A percentile compares a stretch with the other conserved stretches of the same genome.
Conservation (phyloP, 1,140 invertebrate genomes). For the Calephelis nemesis region DNA sequence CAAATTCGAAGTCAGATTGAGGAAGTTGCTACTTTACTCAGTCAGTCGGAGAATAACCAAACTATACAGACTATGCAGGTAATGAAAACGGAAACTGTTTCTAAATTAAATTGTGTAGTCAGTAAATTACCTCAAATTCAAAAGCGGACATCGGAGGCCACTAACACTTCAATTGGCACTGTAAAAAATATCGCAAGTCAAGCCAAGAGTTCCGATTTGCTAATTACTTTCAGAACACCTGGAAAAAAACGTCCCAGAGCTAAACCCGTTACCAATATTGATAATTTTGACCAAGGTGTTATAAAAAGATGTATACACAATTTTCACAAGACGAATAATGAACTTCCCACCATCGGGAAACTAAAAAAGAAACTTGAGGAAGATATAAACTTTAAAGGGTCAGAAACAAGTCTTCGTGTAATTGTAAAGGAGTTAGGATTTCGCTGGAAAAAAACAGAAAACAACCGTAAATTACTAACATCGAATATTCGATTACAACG, state of each 20-base stretch:
- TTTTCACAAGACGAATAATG: too few species aligned
- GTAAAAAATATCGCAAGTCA: slow-evolving; percentile 4
- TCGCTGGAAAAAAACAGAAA: too few species aligned
- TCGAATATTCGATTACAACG: too few species aligned
- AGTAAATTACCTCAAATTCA: slow-evolving; percentile 4
- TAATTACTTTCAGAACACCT: slow-evolving; percentile 3
- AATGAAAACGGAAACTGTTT: background rate
- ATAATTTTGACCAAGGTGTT: too few species aligned
- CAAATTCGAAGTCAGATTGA: too few species aligned
- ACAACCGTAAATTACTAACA: too few species aligned
- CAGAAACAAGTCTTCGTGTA: slow-evolving; percentile 1
- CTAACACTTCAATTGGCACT: background rate
- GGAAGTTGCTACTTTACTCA: background rate
- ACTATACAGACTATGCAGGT: background rate
- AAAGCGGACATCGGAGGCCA: background rate
- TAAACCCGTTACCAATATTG: slow-evolving; percentile 6
- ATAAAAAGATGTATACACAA: too few species aligned
- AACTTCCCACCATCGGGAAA: background rate
- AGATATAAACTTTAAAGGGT: slow-evolving; percentile 7
- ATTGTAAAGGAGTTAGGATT: too few species aligned
- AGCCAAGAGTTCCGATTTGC: slow-evolving; percentile 1
- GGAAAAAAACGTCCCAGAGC: slow-evolving; percentile 9
- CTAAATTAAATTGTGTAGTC: background rate
- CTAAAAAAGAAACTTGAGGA: slow-evolving; percentile 4
- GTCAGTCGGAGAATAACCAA: background rate